Percentiles rank a stretch among this genome's conserved stretches.
Conservation (phyloP, 2,888 invertebrate genomes). For the Axea sp. region DNA sequence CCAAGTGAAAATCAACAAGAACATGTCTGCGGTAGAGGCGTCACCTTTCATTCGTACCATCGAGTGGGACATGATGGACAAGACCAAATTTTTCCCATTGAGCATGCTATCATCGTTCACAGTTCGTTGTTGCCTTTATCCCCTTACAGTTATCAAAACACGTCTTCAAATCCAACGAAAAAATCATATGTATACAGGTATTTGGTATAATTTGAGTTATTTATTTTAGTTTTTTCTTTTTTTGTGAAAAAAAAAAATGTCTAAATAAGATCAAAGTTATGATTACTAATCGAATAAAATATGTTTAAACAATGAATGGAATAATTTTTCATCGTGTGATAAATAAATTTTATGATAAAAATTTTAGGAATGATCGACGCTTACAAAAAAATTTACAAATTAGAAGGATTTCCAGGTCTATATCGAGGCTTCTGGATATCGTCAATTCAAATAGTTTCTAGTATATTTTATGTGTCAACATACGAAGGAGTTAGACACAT, state of each 20-base stretch:
- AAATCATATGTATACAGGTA: slow-evolving; percentile 90
- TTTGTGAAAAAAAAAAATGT: too few species aligned
- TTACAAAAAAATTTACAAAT: slow-evolving; percentile 89
- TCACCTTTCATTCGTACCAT: slow-evolving; percentile 89
- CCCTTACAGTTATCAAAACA: slow-evolving; percentile 95
- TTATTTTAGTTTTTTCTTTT: too few species aligned
- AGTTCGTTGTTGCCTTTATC: slow-evolving; percentile 88
- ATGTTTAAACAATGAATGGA: too few species aligned
- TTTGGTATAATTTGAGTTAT: slow-evolving; percentile 2
- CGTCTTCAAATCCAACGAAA: slow-evolving; percentile 93
- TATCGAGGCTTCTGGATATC: slow-evolving; percentile 98
- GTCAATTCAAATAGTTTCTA: slow-evolving; percentile 90
- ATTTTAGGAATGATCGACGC: slow-evolving; percentile 89
- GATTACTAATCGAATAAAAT: too few species aligned
- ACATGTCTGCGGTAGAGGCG: slow-evolving; percentile 81
- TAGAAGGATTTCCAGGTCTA: slow-evolving; percentile 92
- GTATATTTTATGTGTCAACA: slow-evolving; percentile 95
- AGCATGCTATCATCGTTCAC: slow-evolving; percentile 93
- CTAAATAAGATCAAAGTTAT: too few species aligned
- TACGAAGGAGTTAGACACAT: slow-evolving; percentile 94
- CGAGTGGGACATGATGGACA: slow-evolving; percentile 99
- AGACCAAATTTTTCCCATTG: slow-evolving; percentile 94
- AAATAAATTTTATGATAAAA: not conserved
- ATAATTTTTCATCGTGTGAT: too few species aligned
- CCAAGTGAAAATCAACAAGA: slow-evolving; percentile 48